Base-by-base conservation (phyloP, 2,797 vertebrate genomes). In the Thamnophis elegans region DNA sequence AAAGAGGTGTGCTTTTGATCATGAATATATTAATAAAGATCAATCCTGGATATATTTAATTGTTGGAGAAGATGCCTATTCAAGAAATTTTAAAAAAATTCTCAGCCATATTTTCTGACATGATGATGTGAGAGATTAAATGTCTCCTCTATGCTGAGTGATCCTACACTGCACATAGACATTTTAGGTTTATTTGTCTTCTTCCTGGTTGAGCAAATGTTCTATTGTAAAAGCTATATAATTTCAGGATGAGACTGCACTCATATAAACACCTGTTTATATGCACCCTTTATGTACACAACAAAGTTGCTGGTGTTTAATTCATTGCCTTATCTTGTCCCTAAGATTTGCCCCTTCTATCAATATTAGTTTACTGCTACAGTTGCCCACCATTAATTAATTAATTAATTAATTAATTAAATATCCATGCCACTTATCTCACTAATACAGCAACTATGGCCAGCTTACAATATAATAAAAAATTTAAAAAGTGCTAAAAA, bases 1-100 rank as follows among this genome's bases (percentile, higher is more conserved):
- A 91, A 91, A 95, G 42, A 62, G 60, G 36, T 65, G 36, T 68
- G 11, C 88, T 90, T 87, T 13, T 53, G 56, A n/a, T 47, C 14
- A 87, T 51, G 26, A 16, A 86, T 56, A 12, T 82, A 47, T n/a
- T 28, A 82, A 42, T 89, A 16, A 51, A 10, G 4, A 16, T 56
- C 25, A 18, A 36, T 68, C 42, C 14, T 28, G 14, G n/a, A 36
- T n/a, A 53, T 14, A 20, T 53, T 53, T 85, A 3, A 7, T 51
- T 59, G 12, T 47, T 36, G 25, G n/a, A 85, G 59, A 20, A n/a
- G 32, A 55, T 32, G 36, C 1, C 13, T 22, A 26, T 68, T 88
- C 56, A 53, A 36, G 10, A 68, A 42, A 36, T 9, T 51, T 5
- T 22, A 18, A 20, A 54, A 20, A 54, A 54, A 2, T 42, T 8